Evolutionary conservation across 1,140 invertebrate species (phyloP).

Genomic region (Meloidogyne hapla): DNA sequence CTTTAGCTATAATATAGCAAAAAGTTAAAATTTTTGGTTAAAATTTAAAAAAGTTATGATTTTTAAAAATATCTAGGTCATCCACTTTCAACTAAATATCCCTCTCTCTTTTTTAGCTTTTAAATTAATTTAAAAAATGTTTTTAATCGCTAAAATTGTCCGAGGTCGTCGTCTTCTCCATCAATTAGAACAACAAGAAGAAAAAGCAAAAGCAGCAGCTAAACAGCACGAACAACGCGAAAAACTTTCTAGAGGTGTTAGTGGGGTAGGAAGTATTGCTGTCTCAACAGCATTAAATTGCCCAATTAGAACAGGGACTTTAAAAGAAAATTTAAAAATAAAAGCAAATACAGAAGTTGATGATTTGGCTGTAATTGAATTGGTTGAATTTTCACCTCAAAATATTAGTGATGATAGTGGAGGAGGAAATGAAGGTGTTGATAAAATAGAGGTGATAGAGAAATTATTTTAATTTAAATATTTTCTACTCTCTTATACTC

Average conservation of each 20-base stretch:
- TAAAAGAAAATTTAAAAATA: background rate
- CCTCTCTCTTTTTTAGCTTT: background rate
- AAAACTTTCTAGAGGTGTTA: slow-evolving; percentile 15
- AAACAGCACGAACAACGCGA: slow-evolving; percentile 17
- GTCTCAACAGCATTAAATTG: background rate
- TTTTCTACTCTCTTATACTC: too few relatives aligned
- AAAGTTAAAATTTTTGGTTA: background rate
- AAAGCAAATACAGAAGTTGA: background rate
- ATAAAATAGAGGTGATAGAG: background rate
- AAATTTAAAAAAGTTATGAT: background rate
- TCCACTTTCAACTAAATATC: background rate
- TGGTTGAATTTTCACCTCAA: slow-evolving; percentile 13
- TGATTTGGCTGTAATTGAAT: slow-evolving; percentile 10
- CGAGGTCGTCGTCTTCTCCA: slow-evolving; percentile 48
- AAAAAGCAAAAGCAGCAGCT: slow-evolving; percentile 44
- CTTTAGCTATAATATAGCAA: background rate
- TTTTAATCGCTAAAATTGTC: slow-evolving; percentile 50
- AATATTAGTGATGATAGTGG: background rate
- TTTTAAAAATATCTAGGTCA: background rate
- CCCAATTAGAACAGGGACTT: background rate
- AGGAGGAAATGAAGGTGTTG: background rate
- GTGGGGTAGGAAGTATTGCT: background rate
- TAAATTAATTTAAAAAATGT: slow-evolving; percentile 33
- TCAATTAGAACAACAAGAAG: slow-evolving; percentile 50
- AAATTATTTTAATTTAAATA: background rate